A percentile compares a stretch with the other conserved stretches of the same genome.
These are phyloP conservation scores for Naso thynnoides DNA, from an alignment of 2,797 vertebrate species.

Conservation along the genomic window DNA sequence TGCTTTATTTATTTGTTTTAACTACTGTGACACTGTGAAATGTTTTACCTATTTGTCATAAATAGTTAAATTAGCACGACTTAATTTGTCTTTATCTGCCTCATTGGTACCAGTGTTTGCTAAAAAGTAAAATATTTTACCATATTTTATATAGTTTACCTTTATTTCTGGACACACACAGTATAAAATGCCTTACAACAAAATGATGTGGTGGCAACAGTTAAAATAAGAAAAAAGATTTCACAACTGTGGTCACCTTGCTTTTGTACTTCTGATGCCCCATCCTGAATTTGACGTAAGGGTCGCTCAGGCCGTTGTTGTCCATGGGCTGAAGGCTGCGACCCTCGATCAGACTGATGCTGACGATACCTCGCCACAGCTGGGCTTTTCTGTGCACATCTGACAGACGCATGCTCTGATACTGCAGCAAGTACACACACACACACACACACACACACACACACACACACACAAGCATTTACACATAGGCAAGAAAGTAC, in stretches of 20 bases:
- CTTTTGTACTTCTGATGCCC: constrained; percentile 98
- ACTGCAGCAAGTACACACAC: constrained; percentile 81
- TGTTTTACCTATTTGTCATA: too few species aligned
- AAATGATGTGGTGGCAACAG: background rate
- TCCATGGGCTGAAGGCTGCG: constrained; percentile 94
- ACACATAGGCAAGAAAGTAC: constrained; percentile 16
- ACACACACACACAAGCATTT: constrained; percentile 18
- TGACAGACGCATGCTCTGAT: constrained; percentile 93
- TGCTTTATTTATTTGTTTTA: too few species aligned
- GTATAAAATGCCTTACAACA: too few species aligned
- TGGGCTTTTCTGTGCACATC: constrained; percentile 94
- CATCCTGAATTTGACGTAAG: constrained; percentile 95
- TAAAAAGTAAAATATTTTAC: too few species aligned
- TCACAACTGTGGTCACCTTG: constrained; percentile 86
- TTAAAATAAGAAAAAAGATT: background rate
- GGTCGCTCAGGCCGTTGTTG: constrained; percentile 93
- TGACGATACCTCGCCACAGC: constrained; percentile 97
- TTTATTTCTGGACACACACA: too few species aligned
- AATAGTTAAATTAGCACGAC: too few species aligned
- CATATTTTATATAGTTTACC: too few species aligned
- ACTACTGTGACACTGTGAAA: too few species aligned
- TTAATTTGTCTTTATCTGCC: too few species aligned
- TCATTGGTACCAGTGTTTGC: too few species aligned
- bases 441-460: constrained; percentile 35
- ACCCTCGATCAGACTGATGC: constrained; percentile 94